phyloP scores from a whole-genome alignment of 2,888 invertebrate genomes.

The Ennomos erosarius region DNA sequence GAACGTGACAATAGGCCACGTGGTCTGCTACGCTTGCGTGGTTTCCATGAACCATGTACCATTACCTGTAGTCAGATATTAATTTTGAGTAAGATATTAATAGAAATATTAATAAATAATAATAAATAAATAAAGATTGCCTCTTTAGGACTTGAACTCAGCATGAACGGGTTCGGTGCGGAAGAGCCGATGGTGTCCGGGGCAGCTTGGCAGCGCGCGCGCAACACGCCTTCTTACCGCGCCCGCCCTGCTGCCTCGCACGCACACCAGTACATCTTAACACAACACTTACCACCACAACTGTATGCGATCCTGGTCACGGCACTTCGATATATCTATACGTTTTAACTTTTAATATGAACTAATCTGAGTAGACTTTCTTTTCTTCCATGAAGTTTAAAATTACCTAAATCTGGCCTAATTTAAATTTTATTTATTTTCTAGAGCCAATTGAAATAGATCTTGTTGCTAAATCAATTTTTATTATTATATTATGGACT shows the following conservation, averaged over 20 bases:
- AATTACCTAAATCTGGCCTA: too few species aligned
- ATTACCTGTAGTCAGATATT: too few species aligned
- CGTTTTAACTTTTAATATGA: slow-evolving; percentile 48
- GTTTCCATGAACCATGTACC: too few species aligned
- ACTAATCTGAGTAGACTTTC: too few species aligned
- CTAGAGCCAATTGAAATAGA: too few species aligned
- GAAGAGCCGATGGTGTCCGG: slow-evolving; percentile 81
- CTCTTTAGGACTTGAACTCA: slow-evolving; percentile 69
- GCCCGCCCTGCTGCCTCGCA: slow-evolving; percentile 68
- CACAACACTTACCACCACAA: slow-evolving; percentile 68
- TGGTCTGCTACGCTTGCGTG: too few species aligned
- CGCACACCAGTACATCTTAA: slow-evolving; percentile 69
- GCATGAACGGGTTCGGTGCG: slow-evolving; percentile 71
- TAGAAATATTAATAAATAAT: background rate
- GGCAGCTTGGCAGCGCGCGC: slow-evolving; percentile 78
- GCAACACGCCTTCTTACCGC: slow-evolving; percentile 51
- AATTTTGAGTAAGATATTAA: background rate
- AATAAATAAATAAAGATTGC: background rate
- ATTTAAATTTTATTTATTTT: too few species aligned
- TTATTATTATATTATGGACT: too few species aligned
- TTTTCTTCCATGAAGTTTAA: too few species aligned
- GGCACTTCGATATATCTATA: slow-evolving; percentile 64
- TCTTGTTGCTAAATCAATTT: too few species aligned
- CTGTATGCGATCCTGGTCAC: slow-evolving; percentile 68
- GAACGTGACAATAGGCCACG: too few species aligned